Base-by-base conservation (phyloP, 2,113 vertebrate genomes). In the Solenodon paradoxus region DNA sequence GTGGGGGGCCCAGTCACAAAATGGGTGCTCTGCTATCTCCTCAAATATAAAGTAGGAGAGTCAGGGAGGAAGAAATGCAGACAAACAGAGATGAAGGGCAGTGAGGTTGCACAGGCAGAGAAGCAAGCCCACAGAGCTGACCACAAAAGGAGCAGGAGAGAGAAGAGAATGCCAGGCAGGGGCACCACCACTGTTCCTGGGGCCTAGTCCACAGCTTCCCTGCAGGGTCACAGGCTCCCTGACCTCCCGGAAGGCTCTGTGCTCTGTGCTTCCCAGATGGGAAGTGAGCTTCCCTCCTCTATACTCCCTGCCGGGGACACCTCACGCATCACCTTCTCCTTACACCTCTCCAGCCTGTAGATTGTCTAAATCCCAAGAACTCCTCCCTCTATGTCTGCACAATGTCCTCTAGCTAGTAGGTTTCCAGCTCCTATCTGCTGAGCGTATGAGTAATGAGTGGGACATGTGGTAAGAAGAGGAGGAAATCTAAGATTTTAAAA, bases 401-500 rank as follows among this genome's bases (percentile, higher is more conserved):
- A 28, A 0, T 19, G 40, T 51, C 61, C 78, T 68, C 61, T n/a
- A n/a, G n/a, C n/a, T n/a, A n/a, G n/a, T 78, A 61, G 64, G 9
- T 10, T 32, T 17, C 38, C 38, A 40, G 53, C 9, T 59, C 40
- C 28, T 11, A 38, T 24, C 42, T 74, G 55, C 1, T n/a, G 49
- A 53, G 22, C 45, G 74, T 53, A 75, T 26, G 47, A 32, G n/a
- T 22, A 28, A 35, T 35, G 69, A 42, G 61, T 38, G 30, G n/a
- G 71, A 30, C 6, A 9, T 1, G 6, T 22, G 30, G n/a, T 53
- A 38, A 75, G 55, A 71, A 38, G 59, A 88, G n/a, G 49, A 72
- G 40, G 64, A 71, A 64, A 84, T 71, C 55, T 82, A 63, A 63
- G 26, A 68, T 30, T 86, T 84, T 53, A 63, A 75, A 89, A 59